Conservation (phyloP, 2,113 vertebrate genomes). For the Neomonachus schauinslandi region DNA sequence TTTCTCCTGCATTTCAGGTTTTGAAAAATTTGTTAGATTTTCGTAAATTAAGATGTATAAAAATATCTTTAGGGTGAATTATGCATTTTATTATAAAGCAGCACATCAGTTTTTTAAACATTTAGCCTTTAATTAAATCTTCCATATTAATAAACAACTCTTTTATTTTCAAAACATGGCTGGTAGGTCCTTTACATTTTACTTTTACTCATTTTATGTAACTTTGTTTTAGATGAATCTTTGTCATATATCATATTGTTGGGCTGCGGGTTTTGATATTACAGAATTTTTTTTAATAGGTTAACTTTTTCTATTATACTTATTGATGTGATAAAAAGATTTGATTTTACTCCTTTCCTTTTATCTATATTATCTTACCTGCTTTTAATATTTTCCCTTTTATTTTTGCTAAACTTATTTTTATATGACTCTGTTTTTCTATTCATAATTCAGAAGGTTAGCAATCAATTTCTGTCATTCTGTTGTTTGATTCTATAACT, state of each 20-base stretch:
- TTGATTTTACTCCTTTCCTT: background rate
- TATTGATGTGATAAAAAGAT: background rate
- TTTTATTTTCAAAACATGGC: background rate
- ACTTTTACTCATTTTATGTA: background rate
- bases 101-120: background rate
- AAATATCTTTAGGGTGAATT: background rate
- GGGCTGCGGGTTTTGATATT: background rate
- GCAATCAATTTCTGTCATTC: background rate
- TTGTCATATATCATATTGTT: background rate
- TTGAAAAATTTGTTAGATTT: background rate
- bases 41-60: background rate
- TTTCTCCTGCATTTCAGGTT: background rate
- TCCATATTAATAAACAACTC: background rate
- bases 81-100: background rate
- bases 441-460: background rate
- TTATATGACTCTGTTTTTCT: conserved; percentile 12
- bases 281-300: background rate
- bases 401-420: background rate
- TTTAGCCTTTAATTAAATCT: background rate
- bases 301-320: conserved; percentile 37
- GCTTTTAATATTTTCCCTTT: background rate
- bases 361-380: background rate
- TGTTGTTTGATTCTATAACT: background rate
- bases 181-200: background rate
- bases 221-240: conserved; percentile 16